phyloP scores from a whole-genome alignment of 2,888 invertebrate species.

The Auanema sp. region DNA sequence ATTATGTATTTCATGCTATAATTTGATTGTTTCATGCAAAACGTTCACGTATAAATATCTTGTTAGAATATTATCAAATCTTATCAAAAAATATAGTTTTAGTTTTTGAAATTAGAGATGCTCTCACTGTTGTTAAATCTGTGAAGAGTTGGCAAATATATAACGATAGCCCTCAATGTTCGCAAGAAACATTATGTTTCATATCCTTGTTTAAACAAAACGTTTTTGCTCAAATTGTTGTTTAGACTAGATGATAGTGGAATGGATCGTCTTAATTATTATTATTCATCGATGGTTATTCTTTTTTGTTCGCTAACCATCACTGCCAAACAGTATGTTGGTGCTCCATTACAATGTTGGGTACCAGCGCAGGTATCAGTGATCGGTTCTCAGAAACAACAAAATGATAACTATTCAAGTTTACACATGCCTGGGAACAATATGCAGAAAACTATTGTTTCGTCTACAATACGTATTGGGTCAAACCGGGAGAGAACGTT shows the following conservation, averaged over 20 bases:
- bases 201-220: conserved; percentile 1
- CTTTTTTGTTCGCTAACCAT: conserved; percentile 44
- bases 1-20: background rate
- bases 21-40: background rate
- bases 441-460: conserved; percentile 63
- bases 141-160: too few species aligned
- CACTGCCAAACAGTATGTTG: conserved; percentile 59
- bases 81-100: too few species aligned
- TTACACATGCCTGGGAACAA: conserved; percentile 59
- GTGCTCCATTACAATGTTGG: conserved; percentile 63
- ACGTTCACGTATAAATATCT: background rate
- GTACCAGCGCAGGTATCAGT: conserved; percentile 50
- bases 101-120: conserved; percentile 1
- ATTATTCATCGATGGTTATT: conserved; percentile 58
- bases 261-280: conserved; percentile 58
- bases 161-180: too few species aligned
- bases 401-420: conserved; percentile 28
- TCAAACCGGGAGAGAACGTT: conserved; percentile 53
- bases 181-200: background rate
- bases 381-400: background rate
- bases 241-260: conserved; percentile 45
- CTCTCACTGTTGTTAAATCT: too few species aligned
- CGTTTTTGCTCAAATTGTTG: background rate
- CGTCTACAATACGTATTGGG: conserved; percentile 63
- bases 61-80: background rate